Evolutionary conservation across 2,797 vertebrate genomes (phyloP).

Genomic region (Gadopsis marmoratus): DNA sequence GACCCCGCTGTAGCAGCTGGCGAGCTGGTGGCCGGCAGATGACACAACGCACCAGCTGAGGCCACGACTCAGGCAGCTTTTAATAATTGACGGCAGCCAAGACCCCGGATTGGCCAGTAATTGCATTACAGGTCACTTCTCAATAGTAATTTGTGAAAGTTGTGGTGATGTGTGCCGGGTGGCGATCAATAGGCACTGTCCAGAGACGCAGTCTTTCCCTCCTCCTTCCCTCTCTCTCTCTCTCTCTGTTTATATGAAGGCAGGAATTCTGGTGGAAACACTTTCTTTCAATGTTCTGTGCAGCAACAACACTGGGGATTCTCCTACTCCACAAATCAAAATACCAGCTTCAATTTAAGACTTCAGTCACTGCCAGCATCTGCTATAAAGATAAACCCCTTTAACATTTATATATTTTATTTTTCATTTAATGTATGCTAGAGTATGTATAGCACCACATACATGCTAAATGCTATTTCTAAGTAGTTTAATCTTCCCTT

Average conservation of each 20-base stretch:
- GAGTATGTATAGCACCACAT: not conserved
- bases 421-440: constrained; percentile 12
- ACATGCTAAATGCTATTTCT: not conserved
- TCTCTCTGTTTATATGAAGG: constrained; percentile 55
- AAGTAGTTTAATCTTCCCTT: not conserved
- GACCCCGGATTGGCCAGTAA: constrained; percentile 94
- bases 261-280: constrained; percentile 46
- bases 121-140: constrained; percentile 99
- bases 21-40: constrained; percentile 75
- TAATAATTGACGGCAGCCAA: constrained; percentile 99
- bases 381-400: constrained; percentile 1
- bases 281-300: constrained; percentile 46
- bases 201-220: constrained; percentile 83
- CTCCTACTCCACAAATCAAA: constrained; percentile 35
- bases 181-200: constrained; percentile 96
- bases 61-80: constrained; percentile 88
- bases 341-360: constrained; percentile 25
- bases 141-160: constrained; percentile 99
- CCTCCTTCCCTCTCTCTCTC: constrained; percentile 40
- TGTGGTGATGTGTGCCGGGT: constrained; percentile 96
- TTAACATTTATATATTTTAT: not conserved
- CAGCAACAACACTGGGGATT: constrained; percentile 29
- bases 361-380: constrained; percentile 4
- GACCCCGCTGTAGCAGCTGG: constrained; percentile 77
- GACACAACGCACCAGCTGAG: constrained; percentile 72